Evolutionary conservation across 2,113 vertebrate species (phyloP).

Genomic region (Apteryx owenii): DNA sequence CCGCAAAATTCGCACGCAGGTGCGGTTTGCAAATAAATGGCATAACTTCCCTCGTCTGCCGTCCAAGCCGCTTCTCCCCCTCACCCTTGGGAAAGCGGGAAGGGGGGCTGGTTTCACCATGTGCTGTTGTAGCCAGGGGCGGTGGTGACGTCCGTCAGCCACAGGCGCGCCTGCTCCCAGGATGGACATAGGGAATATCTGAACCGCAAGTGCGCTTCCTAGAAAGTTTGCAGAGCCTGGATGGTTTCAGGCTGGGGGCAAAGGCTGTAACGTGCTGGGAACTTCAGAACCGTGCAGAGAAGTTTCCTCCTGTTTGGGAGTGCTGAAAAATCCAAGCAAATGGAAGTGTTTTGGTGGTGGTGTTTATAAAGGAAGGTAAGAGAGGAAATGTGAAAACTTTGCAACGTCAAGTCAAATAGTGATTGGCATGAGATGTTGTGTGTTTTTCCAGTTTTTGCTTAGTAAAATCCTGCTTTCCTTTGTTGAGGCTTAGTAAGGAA

Average conservation of each 20-base stretch:
- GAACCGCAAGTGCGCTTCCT: neutral
- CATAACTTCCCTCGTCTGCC: neutral
- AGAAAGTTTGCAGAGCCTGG: neutral
- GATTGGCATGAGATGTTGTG: neutral
- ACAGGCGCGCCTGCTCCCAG: neutral
- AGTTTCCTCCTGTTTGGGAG: neutral
- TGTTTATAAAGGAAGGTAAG: constrained; percentile 18
- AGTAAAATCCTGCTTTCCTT: constrained; percentile 21
- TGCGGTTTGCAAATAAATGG: neutral
- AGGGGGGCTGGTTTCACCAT: too few relatives aligned
- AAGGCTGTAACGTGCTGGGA: neutral
- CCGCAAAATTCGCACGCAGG: neutral
- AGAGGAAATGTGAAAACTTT: constrained; percentile 56
- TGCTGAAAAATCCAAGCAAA: constrained; percentile 41
- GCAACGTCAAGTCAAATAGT: neutral
- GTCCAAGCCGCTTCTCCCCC: neutral
- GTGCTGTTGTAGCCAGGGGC: neutral
- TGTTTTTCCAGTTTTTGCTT: neutral
- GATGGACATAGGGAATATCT: neutral
- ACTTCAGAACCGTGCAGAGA: neutral
- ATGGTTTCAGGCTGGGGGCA: neutral
- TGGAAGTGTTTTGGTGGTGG: constrained; percentile 31
- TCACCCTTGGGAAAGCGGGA: neutral
- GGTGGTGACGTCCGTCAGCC: neutral
- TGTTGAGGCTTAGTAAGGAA: constrained; percentile 25